A percentile compares a stretch with the other conserved stretches of the same genome.
Evolutionary conservation across 2,888 invertebrate genomes (phyloP).

Genomic region (Homarus gammarus): DNA sequence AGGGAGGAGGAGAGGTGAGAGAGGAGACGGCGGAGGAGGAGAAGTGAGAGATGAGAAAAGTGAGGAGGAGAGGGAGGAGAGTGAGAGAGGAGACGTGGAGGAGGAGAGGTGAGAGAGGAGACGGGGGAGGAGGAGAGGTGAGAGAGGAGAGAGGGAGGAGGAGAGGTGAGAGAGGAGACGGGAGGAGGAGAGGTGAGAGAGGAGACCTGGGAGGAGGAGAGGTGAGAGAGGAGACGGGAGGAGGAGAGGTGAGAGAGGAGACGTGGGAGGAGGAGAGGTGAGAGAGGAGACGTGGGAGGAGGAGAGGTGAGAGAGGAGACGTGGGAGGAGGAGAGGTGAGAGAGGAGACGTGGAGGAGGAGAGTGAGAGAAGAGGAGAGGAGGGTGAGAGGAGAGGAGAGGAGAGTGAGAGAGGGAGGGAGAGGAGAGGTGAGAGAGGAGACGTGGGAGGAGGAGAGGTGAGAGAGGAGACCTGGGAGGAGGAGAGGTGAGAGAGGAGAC

Average conservation of each 20-base stretch:
- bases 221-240: no score
- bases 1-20: no score
- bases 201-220: not conserved
- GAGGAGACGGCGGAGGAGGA: not conserved
- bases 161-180: no score
- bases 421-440: no score
- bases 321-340: no score
- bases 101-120: not conserved
- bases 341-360: no score
- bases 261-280: no score
- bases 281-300: no score
- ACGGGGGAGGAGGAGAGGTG: not conserved
- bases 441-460: not conserved
- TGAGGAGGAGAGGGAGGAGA: not conserved
- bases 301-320: no score
- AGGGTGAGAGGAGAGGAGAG: not conserved
- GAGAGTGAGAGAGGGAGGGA: not conserved
- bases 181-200: not conserved
- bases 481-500: not conserved
- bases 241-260: no score
- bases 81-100: not conserved
- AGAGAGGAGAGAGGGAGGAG: not conserved
- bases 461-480: not conserved
- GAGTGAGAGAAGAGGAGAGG: no score
- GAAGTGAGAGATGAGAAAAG: not conserved